Evolutionary conservation across 2,888 invertebrate species (phyloP).

Genomic region (Hyppa rectilinea): DNA sequence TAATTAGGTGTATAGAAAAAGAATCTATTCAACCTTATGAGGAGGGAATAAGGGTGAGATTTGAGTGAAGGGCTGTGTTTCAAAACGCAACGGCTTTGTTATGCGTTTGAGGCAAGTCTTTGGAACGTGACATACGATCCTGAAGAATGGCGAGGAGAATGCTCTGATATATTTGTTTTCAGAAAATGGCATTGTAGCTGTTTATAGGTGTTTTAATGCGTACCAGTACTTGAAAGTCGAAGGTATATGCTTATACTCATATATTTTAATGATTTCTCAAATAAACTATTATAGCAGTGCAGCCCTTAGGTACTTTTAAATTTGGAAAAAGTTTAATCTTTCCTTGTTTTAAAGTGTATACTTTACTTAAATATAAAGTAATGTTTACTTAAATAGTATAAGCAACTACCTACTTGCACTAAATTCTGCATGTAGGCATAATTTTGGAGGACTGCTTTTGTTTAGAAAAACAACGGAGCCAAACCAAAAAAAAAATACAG

Average conservation of each 20-base stretch:
- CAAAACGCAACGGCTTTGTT: constrained; percentile 64
- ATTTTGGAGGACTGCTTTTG: no score
- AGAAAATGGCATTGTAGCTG: background rate
- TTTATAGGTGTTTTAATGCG: background rate
- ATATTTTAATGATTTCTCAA: no score
- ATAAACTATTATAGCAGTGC: no score
- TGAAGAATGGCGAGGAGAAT: constrained; percentile 24
- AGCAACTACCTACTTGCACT: no score
- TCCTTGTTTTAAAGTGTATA: no score
- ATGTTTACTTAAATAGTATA: no score
- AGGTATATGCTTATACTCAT: no score
- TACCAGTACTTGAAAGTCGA: background rate
- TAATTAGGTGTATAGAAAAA: constrained; percentile 44
- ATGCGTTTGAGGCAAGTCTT: constrained; percentile 69
- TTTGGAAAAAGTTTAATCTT: background rate
- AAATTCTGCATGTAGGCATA: no score
- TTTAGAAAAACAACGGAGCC: no score
- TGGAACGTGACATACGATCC: constrained; percentile 60
- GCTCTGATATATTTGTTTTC: background rate
- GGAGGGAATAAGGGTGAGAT: constrained; percentile 43
- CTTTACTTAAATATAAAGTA: no score
- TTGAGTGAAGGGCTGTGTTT: constrained; percentile 39
- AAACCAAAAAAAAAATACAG: no score
- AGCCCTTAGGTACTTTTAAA: background rate
- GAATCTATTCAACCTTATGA: constrained; percentile 36